phyloP scores from a whole-genome alignment of 2,113 vertebrate species.

The Hystrix cristata region DNA sequence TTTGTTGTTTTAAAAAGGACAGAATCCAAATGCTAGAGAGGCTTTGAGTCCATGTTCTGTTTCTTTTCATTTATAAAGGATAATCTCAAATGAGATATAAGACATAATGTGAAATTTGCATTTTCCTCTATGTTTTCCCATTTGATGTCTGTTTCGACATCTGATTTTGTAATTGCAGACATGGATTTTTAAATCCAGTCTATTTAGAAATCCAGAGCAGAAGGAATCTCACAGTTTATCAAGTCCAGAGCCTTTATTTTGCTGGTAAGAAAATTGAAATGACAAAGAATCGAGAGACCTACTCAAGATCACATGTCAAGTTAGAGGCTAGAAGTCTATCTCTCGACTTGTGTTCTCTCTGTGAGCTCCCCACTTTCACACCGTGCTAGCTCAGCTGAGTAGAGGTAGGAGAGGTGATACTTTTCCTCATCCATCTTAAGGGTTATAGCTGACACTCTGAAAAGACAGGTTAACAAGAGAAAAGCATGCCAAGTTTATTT shows the following conservation, averaged over 20 bases:
- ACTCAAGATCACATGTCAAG: neutral
- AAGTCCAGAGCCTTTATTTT: slow-evolving; percentile 8
- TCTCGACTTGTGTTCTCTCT: neutral
- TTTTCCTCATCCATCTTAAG: too few relatives aligned
- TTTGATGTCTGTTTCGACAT: neutral
- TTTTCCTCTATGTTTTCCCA: slow-evolving; percentile 55
- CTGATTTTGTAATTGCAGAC: slow-evolving; percentile 64
- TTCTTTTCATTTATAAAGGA: slow-evolving; percentile 59
- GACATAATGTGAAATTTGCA: neutral
- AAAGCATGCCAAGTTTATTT: neutral
- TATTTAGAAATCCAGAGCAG: slow-evolving; percentile 61
- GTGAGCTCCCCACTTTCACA: neutral
- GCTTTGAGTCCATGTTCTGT: neutral
- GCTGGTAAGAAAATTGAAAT: slow-evolving; percentile 15
- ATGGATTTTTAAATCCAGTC: slow-evolving; percentile 22
- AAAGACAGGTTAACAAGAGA: neutral
- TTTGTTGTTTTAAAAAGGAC: neutral
- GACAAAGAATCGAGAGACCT: neutral
- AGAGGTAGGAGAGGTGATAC: neutral
- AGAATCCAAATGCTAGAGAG: slow-evolving; percentile 19
- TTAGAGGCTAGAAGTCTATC: neutral
- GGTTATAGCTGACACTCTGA: neutral
- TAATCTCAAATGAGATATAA: slow-evolving; percentile 69
- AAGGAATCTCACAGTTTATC: neutral
- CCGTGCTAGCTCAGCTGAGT: neutral